phyloP scores from a whole-genome alignment of 2,113 vertebrate species.

The Prunella himalayana region DNA sequence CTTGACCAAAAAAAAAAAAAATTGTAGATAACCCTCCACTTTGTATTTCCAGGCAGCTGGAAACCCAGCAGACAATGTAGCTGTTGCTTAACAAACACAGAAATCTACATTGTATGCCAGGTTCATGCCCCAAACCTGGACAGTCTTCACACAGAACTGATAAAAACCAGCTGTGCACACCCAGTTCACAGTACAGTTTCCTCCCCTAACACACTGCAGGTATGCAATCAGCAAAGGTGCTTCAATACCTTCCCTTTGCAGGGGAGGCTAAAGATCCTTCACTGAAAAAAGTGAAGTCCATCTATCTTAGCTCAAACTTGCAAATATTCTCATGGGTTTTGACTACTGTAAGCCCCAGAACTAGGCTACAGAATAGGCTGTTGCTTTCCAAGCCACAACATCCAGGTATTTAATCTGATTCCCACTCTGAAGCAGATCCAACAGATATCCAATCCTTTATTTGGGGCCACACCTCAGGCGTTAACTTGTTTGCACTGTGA shows the following conservation, averaged over 20 bases:
- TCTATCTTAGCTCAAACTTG: not conserved
- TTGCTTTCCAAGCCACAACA: not conserved
- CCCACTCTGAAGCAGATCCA: not conserved
- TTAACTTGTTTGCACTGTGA: not conserved
- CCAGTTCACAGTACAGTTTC: not conserved
- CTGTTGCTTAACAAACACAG: conserved; percentile 98
- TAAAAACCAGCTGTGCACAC: not conserved
- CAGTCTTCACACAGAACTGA: not conserved
- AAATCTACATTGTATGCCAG: conserved; percentile 99
- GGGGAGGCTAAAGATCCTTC: not conserved
- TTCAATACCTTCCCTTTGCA: not conserved
- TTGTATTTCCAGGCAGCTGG: conserved; percentile 83
- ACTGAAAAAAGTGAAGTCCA: not conserved
- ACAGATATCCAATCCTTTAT: conserved; percentile 3
- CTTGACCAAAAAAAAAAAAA: not conserved
- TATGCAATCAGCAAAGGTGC: not conserved
- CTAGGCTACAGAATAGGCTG: not conserved
- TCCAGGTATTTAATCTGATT: not conserved
- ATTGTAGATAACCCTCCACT: not conserved
- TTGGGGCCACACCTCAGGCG: not conserved
- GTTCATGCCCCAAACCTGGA: conserved; percentile 86
- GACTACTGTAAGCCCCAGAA: not conserved
- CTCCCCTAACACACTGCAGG: fast-evolving
- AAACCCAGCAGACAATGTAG: conserved; percentile 99
- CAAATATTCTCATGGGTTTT: not conserved